Evolutionary conservation across 2,113 vertebrate genomes (phyloP), one percentile per base, ranked within the genome.

Genomic region (Heliornis fulica): DNA sequence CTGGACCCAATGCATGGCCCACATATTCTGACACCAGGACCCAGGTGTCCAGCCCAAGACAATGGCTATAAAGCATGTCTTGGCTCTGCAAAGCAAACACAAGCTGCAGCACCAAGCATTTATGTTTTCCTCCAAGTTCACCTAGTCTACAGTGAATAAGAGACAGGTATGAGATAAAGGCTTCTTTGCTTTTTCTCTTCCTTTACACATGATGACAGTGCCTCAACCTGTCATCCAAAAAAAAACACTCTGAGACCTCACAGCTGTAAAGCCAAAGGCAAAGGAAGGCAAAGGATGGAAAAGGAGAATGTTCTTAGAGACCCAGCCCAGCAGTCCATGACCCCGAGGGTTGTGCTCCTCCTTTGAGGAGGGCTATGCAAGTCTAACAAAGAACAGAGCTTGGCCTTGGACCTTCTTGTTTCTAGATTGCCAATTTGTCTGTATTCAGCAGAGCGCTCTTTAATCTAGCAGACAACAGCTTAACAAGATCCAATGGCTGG

Each of bases 371-470:
- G 21, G 15, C 60, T 54, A 7, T 69, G 31, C 26, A 19, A 41
- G 22, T 26, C 57, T 22, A 68, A 89, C 70, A 85, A 91, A 91
- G 91, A 89, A 48, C 70, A 63, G 54, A 91, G 61, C 76, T 57
- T 85, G 65, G 76, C 50, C 84, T 74, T 45, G 60, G 76, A 88
- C 48, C 81, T 74, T 26, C 76, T 69, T 6, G 0, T 69, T 60
- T 89, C 86, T 50, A 63, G 81, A 78, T 57, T 89, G 90, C 90
- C 86, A 89, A 46, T 78, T 86, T 78, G 82, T 71, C 82, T 70
- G 70, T 25, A 45, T 29, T 85, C 81, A 57, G 81, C 51, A 86
- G 81, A 78, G 14, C n/a, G 86, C 53, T 86, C 70, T 86, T 92
- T 72, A 92, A 78, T 92, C 70, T 28, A 82, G 43, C 70, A 89